Evolutionary conservation across 2,888 invertebrate species (phyloP).

Genomic region (Chaetogeoica ovagalla): DNA sequence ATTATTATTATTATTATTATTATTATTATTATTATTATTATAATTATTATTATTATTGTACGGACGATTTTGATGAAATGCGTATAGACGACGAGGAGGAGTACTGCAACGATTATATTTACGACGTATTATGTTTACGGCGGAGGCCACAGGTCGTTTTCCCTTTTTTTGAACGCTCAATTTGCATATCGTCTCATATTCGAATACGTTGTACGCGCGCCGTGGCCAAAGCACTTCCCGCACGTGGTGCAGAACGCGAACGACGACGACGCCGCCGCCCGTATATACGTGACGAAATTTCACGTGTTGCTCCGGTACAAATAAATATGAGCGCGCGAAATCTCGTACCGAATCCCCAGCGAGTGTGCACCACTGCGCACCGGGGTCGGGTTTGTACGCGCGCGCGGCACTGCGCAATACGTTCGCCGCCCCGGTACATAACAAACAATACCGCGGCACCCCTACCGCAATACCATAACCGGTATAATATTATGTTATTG

Average conservation of each 20-base stretch:
- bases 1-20: too few species aligned
- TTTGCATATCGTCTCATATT: conserved; percentile 21
- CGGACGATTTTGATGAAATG: not conserved
- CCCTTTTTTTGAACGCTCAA: not conserved
- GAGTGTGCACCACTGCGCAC: not conserved
- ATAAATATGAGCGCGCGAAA: not conserved
- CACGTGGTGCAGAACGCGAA: too few species aligned
- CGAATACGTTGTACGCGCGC: not conserved
- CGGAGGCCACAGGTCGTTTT: not conserved
- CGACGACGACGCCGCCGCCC: not conserved
- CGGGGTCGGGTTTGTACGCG: not conserved
- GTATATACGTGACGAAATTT: conserved; percentile 25
- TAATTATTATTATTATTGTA: too few species aligned
- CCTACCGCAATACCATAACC: too few species aligned
- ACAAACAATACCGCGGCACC: not conserved
- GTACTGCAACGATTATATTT: too few species aligned
- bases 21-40: too few species aligned
- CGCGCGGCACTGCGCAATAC: too few species aligned
- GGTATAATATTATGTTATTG: too few species aligned
- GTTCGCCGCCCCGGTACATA: not conserved
- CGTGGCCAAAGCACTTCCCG: too few species aligned
- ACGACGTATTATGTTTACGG: not conserved
- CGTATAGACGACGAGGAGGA: not conserved
- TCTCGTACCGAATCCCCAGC: not conserved
- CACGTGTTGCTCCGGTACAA: conserved; percentile 25